A percentile compares a stretch with the other conserved stretches of the same genome.
Evolutionary conservation across 2,113 vertebrate genomes (phyloP).

Genomic region (Poecile atricapillus): DNA sequence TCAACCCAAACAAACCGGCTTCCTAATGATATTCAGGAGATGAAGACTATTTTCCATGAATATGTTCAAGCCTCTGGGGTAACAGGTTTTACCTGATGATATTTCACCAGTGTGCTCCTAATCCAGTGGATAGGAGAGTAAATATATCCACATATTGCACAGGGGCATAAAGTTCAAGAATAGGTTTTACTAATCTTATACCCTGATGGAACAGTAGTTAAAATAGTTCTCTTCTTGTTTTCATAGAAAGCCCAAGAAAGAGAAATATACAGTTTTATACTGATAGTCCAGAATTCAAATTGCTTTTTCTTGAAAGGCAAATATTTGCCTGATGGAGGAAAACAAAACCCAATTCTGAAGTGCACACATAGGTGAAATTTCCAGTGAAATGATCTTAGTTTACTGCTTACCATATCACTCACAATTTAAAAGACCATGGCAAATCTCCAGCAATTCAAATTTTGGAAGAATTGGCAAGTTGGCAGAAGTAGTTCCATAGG

Average conservation of each 20-base stretch:
- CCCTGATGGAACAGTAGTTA: not conserved
- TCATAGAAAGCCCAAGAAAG: not conserved
- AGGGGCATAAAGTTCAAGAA: not conserved
- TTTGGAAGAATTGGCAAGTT: not conserved
- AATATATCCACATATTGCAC: not conserved
- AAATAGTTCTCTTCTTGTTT: not conserved
- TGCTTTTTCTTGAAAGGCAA: not conserved
- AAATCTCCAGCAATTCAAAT: not conserved
- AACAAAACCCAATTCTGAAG: not conserved
- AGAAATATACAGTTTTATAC: not conserved
- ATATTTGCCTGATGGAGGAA: not conserved
- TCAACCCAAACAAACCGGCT: not conserved
- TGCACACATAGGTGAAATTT: not conserved
- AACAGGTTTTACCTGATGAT: not conserved
- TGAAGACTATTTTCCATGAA: not conserved
- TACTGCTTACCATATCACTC: not conserved
- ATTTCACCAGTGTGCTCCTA: not conserved
- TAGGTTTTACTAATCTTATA: not conserved
- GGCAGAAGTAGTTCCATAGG: not conserved
- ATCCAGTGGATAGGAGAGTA: not conserved
- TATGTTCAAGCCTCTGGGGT: not conserved
- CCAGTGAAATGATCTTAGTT: not conserved
- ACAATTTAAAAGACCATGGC: not conserved
- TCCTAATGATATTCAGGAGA: not conserved
- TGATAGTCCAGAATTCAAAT: not conserved